phyloP scores from a whole-genome alignment of 1,140 invertebrate species.

The Magallana gigas region DNA sequence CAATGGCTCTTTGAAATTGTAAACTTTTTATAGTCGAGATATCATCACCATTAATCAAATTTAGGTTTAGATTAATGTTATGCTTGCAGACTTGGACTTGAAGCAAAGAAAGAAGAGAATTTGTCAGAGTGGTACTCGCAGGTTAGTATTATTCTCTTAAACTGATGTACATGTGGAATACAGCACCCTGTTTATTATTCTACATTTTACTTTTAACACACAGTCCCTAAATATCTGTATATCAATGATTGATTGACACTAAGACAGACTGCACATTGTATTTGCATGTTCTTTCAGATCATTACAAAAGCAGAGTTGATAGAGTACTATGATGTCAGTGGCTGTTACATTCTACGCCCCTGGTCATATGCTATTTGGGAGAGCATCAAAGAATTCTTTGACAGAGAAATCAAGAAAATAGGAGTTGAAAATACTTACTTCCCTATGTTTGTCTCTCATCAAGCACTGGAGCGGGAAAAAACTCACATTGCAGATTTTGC shows the following conservation, averaged over 20 bases:
- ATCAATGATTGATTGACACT: no score
- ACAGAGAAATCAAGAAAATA: conserved; percentile 92
- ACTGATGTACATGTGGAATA: no score
- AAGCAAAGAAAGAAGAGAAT: conserved; percentile 95
- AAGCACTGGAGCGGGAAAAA: conserved; percentile 96
- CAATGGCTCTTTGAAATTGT: background rate
- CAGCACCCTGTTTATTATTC: no score
- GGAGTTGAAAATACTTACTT: conserved; percentile 99
- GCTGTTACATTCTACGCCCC: conserved; percentile 98
- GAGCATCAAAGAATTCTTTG: conserved; percentile 92
- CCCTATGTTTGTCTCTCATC: conserved; percentile 97
- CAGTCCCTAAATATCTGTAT: no score
- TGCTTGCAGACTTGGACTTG: conserved; percentile 88
- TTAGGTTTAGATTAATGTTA: conserved; percentile 6
- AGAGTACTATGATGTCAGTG: conserved; percentile 99
- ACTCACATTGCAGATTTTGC: conserved; percentile 98
- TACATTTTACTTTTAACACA: no score
- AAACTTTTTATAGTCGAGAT: background rate
- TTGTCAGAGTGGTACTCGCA: conserved; percentile 99
- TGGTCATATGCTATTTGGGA: conserved; percentile 99
- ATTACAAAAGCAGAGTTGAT: conserved; percentile 99
- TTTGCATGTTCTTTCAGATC: conserved; percentile 80
- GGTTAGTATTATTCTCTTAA: conserved; percentile 74
- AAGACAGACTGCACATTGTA: no score
- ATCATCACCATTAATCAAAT: background rate